A percentile compares a stretch with the other conserved stretches of the same genome.
These are phyloP conservation scores for Rhagonycha fulva DNA, from an alignment of 2,888 invertebrate genomes.

Conservation along the genomic window DNA sequence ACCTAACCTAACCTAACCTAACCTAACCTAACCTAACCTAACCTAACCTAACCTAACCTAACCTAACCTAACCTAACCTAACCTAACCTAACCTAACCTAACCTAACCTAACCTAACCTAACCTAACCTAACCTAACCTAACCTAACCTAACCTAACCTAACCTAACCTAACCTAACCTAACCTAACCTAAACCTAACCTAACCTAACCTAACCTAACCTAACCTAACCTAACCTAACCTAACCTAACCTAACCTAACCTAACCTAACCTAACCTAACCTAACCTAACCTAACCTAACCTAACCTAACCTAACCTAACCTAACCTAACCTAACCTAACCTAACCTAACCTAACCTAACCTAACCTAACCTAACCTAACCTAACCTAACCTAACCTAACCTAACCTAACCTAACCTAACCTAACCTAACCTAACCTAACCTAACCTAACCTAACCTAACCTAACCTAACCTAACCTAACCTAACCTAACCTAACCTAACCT, in stretches of 20 bases:
- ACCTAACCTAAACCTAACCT: not conserved
- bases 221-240: not conserved
- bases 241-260: slow-evolving; percentile 27
- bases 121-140: slow-evolving; percentile 9
- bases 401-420: slow-evolving; percentile 30
- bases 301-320: slow-evolving; percentile 33
- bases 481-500: slow-evolving; percentile 21
- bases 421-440: slow-evolving; percentile 26
- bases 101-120: too few species aligned
- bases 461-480: slow-evolving; percentile 26
- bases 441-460: slow-evolving; percentile 21
- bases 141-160: too few species aligned
- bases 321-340: slow-evolving; percentile 33
- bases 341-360: slow-evolving; percentile 32
- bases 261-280: slow-evolving; percentile 22
- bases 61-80: too few species aligned
- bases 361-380: slow-evolving; percentile 34
- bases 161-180: too few species aligned
- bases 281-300: slow-evolving; percentile 31
- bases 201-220: slow-evolving; percentile 8
- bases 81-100: too few species aligned
- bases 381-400: slow-evolving; percentile 32
- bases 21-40: too few species aligned
- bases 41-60: too few species aligned
- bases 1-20: too few species aligned